Evolutionary conservation across 1,140 invertebrate genomes (phyloP).

Genomic region (Cylas formicarius): DNA sequence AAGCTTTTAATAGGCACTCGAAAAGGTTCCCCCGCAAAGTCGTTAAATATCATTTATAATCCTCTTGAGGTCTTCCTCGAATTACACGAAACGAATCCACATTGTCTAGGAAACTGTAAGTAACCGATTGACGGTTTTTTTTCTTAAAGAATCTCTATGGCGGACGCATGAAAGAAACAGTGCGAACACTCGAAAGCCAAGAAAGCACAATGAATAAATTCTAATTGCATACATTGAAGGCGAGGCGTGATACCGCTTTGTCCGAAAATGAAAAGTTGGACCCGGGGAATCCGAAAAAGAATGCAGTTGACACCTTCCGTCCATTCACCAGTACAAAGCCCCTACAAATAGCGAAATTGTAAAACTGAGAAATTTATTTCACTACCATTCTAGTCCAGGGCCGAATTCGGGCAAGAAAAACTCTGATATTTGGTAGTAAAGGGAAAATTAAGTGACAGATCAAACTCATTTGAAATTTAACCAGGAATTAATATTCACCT

Average conservation of each 20-base stretch:
- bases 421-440: no score
- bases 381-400: no score
- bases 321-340: conserved; percentile 18
- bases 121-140: background rate
- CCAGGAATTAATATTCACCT: no score
- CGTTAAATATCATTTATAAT: background rate
- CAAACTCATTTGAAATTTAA: no score
- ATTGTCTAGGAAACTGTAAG: background rate
- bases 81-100: background rate
- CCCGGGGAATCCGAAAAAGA: conserved; percentile 15
- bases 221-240: conserved; percentile 26
- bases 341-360: conserved; percentile 16
- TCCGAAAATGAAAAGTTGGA: conserved; percentile 6
- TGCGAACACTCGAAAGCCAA: background rate
- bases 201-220: conserved; percentile 15
- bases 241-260: conserved; percentile 22
- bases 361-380: conserved; percentile 3
- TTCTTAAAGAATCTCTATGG: no score
- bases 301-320: conserved; percentile 16
- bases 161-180: background rate
- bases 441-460: no score
- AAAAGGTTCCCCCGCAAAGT: background rate
- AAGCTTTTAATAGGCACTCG: no score
- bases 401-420: no score
- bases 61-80: conserved; percentile 3